These are phyloP conservation scores for Circaetus gallicus DNA, from an alignment of 2,113 vertebrate species.

Conservation along the genomic window DNA sequence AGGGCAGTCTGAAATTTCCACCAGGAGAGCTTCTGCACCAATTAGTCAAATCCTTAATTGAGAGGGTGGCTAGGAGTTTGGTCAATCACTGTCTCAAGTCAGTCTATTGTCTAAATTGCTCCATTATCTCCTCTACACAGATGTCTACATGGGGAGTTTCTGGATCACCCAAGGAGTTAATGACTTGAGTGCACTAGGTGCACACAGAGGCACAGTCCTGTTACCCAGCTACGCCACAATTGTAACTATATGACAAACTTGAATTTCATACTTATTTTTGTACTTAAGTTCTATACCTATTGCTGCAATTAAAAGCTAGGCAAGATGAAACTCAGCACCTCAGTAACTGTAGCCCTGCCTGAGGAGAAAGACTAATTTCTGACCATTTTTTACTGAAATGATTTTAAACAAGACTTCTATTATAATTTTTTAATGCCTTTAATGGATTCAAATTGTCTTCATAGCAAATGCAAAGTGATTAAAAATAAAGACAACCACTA, in stretches of 20 bases:
- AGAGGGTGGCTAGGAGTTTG: background rate
- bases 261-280: background rate
- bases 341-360: background rate
- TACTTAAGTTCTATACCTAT: background rate
- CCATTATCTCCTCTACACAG: conserved; percentile 5
- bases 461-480: background rate
- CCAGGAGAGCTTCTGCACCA: background rate
- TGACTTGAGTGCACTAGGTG: conserved; percentile 7
- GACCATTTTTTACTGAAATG: background rate
- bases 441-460: background rate
- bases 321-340: background rate
- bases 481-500: background rate
- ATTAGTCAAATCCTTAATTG: conserved; percentile 48
- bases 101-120: conserved; percentile 27
- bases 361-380: background rate
- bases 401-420: background rate
- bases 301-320: background rate
- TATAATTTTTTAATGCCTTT: background rate
- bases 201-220: background rate
- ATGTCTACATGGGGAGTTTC: background rate
- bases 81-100: conserved; percentile 6
- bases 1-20: conserved; percentile 7
- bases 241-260: background rate
- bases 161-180: conserved; percentile 28
- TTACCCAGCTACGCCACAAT: background rate